Evolutionary conservation across 35 echinoderm and acorn worm species (phyloP).

Genomic region (Hemicentrotus pulcherrimus): DNA sequence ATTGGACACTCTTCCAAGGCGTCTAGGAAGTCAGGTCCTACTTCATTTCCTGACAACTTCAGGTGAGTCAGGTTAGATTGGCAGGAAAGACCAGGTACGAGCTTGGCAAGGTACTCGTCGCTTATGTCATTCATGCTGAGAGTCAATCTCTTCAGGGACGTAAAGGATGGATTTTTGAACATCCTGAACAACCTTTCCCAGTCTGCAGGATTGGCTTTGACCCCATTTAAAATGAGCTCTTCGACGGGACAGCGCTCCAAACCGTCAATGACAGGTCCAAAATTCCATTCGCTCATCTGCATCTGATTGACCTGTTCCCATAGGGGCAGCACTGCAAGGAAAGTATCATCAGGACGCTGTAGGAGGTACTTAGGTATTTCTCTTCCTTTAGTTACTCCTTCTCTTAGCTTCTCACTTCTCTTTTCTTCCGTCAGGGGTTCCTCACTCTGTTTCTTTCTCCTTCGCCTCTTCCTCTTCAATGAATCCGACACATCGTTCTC

Average conservation of each 20-base stretch:
- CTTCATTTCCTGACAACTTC: conserved; percentile 54
- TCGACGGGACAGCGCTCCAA: conserved; percentile 36
- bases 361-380: conserved; percentile 36
- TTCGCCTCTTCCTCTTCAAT: conserved; percentile 20
- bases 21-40: conserved; percentile 50
- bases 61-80: conserved; percentile 49
- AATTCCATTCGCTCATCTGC: conserved; percentile 44
- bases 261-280: conserved; percentile 42
- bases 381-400: not conserved
- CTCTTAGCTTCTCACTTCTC: not conserved
- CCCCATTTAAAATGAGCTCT: conserved; percentile 48
- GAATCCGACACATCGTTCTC: conserved; percentile 16
- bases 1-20: conserved; percentile 23
- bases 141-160: conserved; percentile 12
- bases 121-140: conserved; percentile 37
- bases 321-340: conserved; percentile 24
- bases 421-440: not conserved
- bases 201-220: conserved; percentile 27
- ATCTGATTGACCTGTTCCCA: conserved; percentile 40
- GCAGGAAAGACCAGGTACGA: not conserved
- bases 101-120: not conserved
- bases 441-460: not conserved
- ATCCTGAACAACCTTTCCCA: conserved; percentile 48
- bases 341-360: conserved; percentile 24
- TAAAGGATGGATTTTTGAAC: conserved; percentile 5